Evolutionary conservation across 2,113 vertebrate genomes (phyloP), one percentile per base, ranked within the genome.

Genomic region (Falco punctatus): DNA sequence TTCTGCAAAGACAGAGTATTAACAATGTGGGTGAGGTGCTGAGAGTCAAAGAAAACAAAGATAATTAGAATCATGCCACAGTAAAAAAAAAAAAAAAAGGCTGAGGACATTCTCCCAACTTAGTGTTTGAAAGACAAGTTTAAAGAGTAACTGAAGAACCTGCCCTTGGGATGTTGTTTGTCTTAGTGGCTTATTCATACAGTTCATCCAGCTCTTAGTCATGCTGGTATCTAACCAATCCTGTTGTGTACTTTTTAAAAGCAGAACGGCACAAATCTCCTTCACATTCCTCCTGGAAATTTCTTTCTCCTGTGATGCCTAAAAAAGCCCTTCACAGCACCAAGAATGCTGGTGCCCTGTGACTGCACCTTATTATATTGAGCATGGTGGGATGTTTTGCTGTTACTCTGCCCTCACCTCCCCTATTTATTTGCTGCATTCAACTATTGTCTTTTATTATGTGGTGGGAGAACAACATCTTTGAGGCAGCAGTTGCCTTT

Each of bases 181-280:
- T 78, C 78, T 81, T 49, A 73, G 66, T 77, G 75, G 33, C 61
- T 96, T 94, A 91, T 94, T 96, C 94, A 96, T 90, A 78, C 48
- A 1, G 58, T 87, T 91, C 77, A 74, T 62, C 42, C 88, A 51
- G 54, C 61, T 90, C 86, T 96, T 91, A 97, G 94, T 97, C 96
- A 96, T 88, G 65, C 74, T 1, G 4, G 70, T 70, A 54, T 75
- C 88, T 92, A 73, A 66, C 32, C 5, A 2, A 88, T 70, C 55
- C 82, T 86, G 72, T 78, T 46, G 48, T 11, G 55, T 33, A 48
- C 86, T 86, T 88, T 20, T 48, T 1, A 46, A 78, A 94, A 54
- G 81, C 11, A 54, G 75, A 86, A 77, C 0, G 4, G 72, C 52
- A 90, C 35, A 88, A 51, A 86, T 70, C 44, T 70, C 81, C 51